Conservation (phyloP, 2,888 invertebrate species). For the Bellardia pandia region DNA sequence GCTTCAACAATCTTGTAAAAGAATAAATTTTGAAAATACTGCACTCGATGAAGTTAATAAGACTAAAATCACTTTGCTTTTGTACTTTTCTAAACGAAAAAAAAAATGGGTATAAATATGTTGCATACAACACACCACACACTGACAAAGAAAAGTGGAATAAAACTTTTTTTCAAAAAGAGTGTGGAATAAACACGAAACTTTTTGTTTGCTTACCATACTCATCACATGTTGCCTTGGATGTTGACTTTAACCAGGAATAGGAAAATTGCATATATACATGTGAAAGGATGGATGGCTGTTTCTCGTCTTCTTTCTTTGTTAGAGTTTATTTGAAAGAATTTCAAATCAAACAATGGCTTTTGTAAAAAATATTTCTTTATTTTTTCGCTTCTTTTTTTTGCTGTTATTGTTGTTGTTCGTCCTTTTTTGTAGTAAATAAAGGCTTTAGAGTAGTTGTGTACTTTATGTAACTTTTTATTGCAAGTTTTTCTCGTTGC, state of each 20-base stretch:
- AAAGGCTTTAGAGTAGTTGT: conserved; percentile 61
- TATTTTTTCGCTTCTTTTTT: conserved; percentile 33
- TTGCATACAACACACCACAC: too few relatives aligned
- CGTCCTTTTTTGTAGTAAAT: conserved; percentile 48
- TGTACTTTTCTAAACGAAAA: conserved; percentile 52
- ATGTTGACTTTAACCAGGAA: not conserved
- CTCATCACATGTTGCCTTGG: conserved; percentile 16
- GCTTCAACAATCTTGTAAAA: conserved; percentile 50
- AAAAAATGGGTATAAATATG: not conserved
- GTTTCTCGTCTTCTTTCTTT: conserved; percentile 45
- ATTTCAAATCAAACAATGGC: conserved; percentile 69
- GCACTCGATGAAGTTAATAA: conserved; percentile 81
- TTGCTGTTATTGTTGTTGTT: not conserved
- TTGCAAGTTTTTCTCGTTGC: not conserved
- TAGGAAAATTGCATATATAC: conserved; percentile 23
- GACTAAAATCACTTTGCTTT: conserved; percentile 75
- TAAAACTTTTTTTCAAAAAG: conserved; percentile 43
- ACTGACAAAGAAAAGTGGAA: conserved; percentile 11
- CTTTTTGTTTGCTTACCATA: conserved; percentile 50
- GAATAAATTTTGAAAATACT: conserved; percentile 57
- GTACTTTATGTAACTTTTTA: conserved; percentile 26
- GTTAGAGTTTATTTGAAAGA: conserved; percentile 57
- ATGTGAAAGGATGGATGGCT: conserved; percentile 40
- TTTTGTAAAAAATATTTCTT: conserved; percentile 56
- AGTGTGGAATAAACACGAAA: conserved; percentile 20